phyloP scores from a whole-genome alignment of 2,113 vertebrate genomes.

The Miniopterus natalensis region DNA sequence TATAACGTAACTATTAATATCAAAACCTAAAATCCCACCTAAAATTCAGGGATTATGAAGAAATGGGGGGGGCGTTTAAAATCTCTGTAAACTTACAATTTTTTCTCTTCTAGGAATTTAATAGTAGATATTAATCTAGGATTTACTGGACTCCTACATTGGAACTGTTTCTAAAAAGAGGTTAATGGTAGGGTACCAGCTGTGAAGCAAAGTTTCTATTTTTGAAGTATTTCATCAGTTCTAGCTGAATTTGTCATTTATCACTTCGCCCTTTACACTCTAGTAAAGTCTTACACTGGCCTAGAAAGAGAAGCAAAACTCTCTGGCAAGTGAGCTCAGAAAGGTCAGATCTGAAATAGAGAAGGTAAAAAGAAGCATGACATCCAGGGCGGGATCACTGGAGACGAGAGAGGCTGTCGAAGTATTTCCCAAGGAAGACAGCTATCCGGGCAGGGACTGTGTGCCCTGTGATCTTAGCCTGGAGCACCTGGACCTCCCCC shows the following conservation, averaged over 20 bases:
- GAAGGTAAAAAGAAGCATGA: not conserved
- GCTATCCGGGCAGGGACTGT: not conserved
- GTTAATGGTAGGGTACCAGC: not conserved
- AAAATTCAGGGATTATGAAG: slow-evolving; percentile 27
- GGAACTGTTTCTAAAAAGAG: not conserved
- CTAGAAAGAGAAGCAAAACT: slow-evolving; percentile 45
- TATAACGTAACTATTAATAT: not conserved
- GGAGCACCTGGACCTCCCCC: not conserved
- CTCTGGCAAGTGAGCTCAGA: not conserved
- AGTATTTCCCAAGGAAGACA: not conserved
- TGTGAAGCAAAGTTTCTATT: not conserved
- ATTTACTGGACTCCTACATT: not conserved
- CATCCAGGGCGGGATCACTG: not conserved
- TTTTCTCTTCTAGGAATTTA: not conserved
- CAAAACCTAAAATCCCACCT: slow-evolving; percentile 31
- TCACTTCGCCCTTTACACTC: slow-evolving; percentile 5
- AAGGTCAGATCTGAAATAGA: slow-evolving; percentile 29
- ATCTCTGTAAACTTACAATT: not conserved
- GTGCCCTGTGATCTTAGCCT: not conserved
- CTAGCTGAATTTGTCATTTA: slow-evolving; percentile 37
- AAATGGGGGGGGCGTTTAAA: not conserved
- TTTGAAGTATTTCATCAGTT: slow-evolving; percentile 11
- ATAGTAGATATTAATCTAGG: not conserved
- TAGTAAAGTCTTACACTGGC: slow-evolving; percentile 22
- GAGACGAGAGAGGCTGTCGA: not conserved